Evolutionary conservation across 2,888 invertebrate species (phyloP).

Genomic region (Tipula confusa): DNA sequence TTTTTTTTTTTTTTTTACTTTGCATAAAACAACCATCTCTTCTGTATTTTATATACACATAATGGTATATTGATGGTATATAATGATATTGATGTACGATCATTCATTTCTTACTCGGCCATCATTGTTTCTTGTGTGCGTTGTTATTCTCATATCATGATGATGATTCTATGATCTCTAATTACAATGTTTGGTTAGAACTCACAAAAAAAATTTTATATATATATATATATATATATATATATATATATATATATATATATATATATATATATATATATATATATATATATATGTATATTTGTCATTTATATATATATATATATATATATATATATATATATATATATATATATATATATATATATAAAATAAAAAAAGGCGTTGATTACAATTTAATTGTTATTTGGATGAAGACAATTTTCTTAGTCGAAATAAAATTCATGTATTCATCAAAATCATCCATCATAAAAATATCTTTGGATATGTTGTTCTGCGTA

Average conservation of each 20-base stretch:
- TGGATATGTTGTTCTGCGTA: background rate
- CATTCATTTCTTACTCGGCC: conserved; percentile 3
- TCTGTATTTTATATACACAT: background rate
- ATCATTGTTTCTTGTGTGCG: background rate
- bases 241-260: background rate
- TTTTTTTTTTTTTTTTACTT: background rate
- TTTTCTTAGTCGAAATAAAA: background rate
- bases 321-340: background rate
- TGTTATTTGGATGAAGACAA: conserved; percentile 12
- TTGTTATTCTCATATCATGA: background rate
- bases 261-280: background rate
- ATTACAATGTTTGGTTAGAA: conserved; percentile 12
- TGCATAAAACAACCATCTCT: conserved; percentile 8
- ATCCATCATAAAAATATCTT: background rate
- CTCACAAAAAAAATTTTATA: background rate
- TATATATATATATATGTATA: background rate
- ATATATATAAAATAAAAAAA: background rate
- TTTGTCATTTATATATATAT: background rate
- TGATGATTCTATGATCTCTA: background rate
- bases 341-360: background rate
- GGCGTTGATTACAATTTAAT: conserved; percentile 25
- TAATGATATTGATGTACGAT: background rate
- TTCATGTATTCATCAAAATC: background rate
- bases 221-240: too few relatives aligned
- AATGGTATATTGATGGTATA: background rate